Conservation (phyloP, 2,888 invertebrate genomes). For the Ypsolopha sequella region DNA sequence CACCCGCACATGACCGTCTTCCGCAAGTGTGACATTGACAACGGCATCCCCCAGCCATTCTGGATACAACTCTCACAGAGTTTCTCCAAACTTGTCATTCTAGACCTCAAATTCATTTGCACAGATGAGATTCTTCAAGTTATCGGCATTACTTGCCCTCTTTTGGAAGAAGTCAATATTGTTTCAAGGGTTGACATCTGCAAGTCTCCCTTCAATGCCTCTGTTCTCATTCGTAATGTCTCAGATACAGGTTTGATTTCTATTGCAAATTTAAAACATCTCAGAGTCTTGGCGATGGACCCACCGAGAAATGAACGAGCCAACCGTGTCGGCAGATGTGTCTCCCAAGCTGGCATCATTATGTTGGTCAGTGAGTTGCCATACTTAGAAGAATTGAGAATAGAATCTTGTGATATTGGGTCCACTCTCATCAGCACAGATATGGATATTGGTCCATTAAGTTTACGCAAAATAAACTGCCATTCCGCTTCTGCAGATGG, state of each 20-base stretch:
- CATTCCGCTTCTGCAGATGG: slow-evolving; percentile 58
- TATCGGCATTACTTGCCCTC: slow-evolving; percentile 40
- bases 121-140: slow-evolving; percentile 62
- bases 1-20: slow-evolving; percentile 58
- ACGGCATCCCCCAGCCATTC: slow-evolving; percentile 47
- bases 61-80: slow-evolving; percentile 49
- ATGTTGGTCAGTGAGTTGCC: slow-evolving; percentile 49
- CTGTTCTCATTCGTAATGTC: slow-evolving; percentile 56
- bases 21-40: slow-evolving; percentile 59
- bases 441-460: slow-evolving; percentile 43
- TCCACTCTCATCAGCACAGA: slow-evolving; percentile 51
- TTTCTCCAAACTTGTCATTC: slow-evolving; percentile 44
- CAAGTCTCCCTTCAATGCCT: slow-evolving; percentile 60
- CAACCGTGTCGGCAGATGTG: slow-evolving; percentile 51
- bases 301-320: slow-evolving; percentile 56
- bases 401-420: slow-evolving; percentile 64
- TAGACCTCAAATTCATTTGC: slow-evolving; percentile 63
- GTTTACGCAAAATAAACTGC: slow-evolving; percentile 54
- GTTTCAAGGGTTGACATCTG: slow-evolving; percentile 60
- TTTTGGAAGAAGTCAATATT: slow-evolving; percentile 59
- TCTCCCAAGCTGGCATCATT: slow-evolving; percentile 57
- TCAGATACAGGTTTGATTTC: slow-evolving; percentile 52
- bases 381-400: slow-evolving; percentile 50
- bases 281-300: slow-evolving; percentile 55
- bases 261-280: slow-evolving; percentile 44